Conservation (phyloP, 30 jellyfish, hydroid and myxozoan genomes). For the Catostylus mosaicus region DNA sequence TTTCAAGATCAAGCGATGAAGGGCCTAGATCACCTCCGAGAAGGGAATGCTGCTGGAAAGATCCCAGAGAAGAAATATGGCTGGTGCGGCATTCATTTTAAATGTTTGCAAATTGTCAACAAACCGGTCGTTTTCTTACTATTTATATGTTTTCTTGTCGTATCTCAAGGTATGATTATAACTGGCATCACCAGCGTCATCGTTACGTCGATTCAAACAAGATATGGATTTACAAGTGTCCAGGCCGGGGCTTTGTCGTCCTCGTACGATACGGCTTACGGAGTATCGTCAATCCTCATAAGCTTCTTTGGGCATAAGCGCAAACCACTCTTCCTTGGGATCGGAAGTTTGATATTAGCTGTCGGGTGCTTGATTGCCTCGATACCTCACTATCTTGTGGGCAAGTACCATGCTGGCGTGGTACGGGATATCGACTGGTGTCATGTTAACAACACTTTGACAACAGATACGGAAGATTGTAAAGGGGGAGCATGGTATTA, state of each 20-base stretch:
- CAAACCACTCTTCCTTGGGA: conserved; percentile 82
- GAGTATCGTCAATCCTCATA: conserved; percentile 70
- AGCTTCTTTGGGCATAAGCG: conserved; percentile 87
- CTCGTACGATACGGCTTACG: conserved; percentile 92
- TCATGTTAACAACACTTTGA: conserved; percentile 9
- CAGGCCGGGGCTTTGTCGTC: conserved; percentile 75
- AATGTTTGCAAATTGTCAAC: conserved; percentile 67
- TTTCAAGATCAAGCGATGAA: not conserved
- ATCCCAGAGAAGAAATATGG: conserved; percentile 77
- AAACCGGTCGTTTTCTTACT: conserved; percentile 74
- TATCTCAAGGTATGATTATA: conserved; percentile 89
- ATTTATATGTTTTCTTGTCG: conserved; percentile 54
- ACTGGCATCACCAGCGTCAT: conserved; percentile 84
- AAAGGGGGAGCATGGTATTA: conserved; percentile 88
- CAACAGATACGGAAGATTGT: conserved; percentile 30
- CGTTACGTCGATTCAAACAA: conserved; percentile 87
- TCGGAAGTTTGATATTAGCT: conserved; percentile 81
- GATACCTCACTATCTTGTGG: conserved; percentile 80
- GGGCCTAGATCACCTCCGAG: not conserved
- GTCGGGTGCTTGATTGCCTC: conserved; percentile 76
- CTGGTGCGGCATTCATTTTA: conserved; percentile 63
- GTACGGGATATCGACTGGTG: conserved; percentile 79
- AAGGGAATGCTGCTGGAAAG: not conserved
- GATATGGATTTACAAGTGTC: conserved; percentile 87
- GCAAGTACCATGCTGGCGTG: conserved; percentile 83